A percentile compares a stretch with the other conserved stretches of the same genome.
Conservation (phyloP, 2,113 vertebrate species). For the Hippocampus mohnikei region DNA sequence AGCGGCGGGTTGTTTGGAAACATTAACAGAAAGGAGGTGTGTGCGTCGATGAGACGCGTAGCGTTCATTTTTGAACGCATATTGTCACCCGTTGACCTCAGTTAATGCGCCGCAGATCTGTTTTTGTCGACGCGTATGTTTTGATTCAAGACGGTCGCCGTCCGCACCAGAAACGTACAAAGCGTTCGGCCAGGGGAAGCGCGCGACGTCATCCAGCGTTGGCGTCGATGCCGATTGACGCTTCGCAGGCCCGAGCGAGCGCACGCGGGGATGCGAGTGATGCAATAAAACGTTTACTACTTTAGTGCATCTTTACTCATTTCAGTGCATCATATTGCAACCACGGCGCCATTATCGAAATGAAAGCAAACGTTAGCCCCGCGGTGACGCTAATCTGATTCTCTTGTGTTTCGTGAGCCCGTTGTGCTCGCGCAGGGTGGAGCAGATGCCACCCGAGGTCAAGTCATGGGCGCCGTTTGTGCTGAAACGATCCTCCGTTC, state of each 20-base stretch:
- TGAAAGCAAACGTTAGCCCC: too few relatives aligned
- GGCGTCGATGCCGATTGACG: neutral
- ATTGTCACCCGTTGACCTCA: too few relatives aligned
- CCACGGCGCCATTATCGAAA: too few relatives aligned
- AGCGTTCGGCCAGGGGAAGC: neutral
- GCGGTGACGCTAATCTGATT: neutral
- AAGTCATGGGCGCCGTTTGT: conserved; percentile 15
- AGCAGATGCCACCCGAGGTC: conserved; percentile 46
- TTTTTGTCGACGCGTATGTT: too few relatives aligned
- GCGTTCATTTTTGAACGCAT: too few relatives aligned
- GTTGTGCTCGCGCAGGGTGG: conserved; percentile 53
- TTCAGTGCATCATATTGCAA: too few relatives aligned
- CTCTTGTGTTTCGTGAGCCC: conserved; percentile 23
- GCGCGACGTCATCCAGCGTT: neutral
- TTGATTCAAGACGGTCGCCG: too few relatives aligned
- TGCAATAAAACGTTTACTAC: neutral
- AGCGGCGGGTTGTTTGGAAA: conserved; percentile 58
- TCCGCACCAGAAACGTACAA: neutral
- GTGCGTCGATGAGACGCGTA: too few relatives aligned
- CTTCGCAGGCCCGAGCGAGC: conserved; percentile 15
- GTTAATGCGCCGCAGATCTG: too few relatives aligned
- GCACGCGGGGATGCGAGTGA: neutral
- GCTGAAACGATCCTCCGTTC: conserved; percentile 16
- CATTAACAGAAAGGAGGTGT: conserved; percentile 32
- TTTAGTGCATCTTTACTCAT: too few relatives aligned